phyloP scores from a whole-genome alignment of 2,797 vertebrate genomes.

The Petrocephalus schoutedeni region DNA sequence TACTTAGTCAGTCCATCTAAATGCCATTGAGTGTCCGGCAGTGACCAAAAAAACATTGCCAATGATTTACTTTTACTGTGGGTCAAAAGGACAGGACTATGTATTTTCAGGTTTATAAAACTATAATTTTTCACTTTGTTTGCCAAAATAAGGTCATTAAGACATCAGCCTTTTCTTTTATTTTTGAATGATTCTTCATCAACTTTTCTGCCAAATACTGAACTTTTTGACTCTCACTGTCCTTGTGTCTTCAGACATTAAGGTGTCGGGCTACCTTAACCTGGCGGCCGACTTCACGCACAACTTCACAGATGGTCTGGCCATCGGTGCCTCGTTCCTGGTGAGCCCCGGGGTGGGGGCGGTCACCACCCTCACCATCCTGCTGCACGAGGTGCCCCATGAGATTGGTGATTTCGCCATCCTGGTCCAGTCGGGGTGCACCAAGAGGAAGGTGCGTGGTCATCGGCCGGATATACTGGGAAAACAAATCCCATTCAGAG shows the following conservation, averaged over 20 bases:
- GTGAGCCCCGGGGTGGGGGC: constrained; percentile 69
- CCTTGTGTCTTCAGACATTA: constrained; percentile 58
- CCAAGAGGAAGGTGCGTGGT: constrained; percentile 72
- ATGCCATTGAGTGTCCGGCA: neutral
- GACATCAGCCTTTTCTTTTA: neutral
- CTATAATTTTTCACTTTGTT: neutral
- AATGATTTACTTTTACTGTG: neutral
- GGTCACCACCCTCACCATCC: constrained; percentile 81
- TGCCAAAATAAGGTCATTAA: neutral
- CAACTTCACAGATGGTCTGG: constrained; percentile 86
- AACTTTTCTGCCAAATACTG: neutral
- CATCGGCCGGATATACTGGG: neutral
- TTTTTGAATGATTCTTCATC: neutral
- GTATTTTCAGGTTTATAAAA: neutral
- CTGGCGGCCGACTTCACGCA: constrained; percentile 86
- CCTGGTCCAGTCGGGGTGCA: constrained; percentile 86
- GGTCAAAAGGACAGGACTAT: neutral
- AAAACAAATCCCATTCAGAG: neutral
- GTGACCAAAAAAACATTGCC: neutral
- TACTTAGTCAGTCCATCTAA: neutral
- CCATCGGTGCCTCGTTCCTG: constrained; percentile 84
- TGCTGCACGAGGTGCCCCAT: constrained; percentile 87
- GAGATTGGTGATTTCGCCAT: constrained; percentile 91
- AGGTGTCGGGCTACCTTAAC: constrained; percentile 84
- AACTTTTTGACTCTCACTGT: neutral